Evolutionary conservation across 2,888 invertebrate genomes (phyloP).

Genomic region (Coenonympha glycerion): DNA sequence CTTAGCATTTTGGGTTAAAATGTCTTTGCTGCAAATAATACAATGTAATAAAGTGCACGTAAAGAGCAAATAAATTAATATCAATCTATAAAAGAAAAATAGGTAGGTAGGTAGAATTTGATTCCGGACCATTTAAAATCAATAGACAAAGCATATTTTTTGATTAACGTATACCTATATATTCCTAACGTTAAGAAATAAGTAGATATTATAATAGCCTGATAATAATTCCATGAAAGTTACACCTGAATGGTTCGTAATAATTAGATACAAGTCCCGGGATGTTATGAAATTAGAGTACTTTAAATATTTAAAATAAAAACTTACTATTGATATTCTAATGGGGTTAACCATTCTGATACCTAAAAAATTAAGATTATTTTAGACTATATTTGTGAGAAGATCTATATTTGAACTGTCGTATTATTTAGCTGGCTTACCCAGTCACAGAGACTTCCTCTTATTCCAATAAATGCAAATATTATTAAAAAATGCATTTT

Average conservation of each 20-base stretch:
- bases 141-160: no score
- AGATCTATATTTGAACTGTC: neutral
- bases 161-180: no score
- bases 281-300: neutral
- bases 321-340: conserved; percentile 57
- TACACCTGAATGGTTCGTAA: no score
- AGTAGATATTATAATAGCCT: no score
- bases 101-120: no score
- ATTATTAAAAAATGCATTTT: conserved; percentile 23
- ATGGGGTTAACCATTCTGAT: conserved; percentile 36
- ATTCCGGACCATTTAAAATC: no score
- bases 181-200: no score
- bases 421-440: conserved; percentile 29
- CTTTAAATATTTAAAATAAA: neutral
- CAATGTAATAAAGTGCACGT: no score
- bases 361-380: conserved; percentile 8
- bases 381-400: neutral
- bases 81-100: no score
- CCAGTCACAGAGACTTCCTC: conserved; percentile 36
- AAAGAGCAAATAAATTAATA: no score
- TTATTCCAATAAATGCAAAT: conserved; percentile 33
- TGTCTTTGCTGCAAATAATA: conserved; percentile 6
- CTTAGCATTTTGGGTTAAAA: neutral
- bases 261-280: neutral
- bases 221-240: no score